Evolutionary conservation across 2,113 vertebrate species (phyloP).

Genomic region (Hydrolagus affinis): DNA sequence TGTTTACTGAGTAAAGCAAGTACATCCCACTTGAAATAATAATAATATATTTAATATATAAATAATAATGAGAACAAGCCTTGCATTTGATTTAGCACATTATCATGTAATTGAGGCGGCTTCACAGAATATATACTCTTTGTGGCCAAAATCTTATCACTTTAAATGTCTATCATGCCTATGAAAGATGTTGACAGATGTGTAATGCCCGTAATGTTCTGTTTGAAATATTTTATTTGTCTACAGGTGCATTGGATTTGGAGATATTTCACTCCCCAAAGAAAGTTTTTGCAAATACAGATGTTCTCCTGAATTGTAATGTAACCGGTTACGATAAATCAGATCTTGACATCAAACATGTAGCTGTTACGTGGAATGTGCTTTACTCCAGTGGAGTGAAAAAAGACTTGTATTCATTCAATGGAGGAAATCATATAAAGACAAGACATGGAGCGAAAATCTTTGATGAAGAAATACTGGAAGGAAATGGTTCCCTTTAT

Average conservation of each 20-base stretch:
- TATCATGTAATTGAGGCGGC: too few species aligned
- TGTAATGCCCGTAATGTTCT: too few species aligned
- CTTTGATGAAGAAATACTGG: background rate
- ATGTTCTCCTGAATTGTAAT: background rate
- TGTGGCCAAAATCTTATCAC: too few species aligned
- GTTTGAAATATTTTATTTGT: background rate
- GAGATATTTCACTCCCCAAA: background rate
- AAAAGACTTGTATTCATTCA: constrained; percentile 19
- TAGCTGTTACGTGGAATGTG: background rate
- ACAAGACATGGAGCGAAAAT: background rate
- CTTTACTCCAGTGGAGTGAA: background rate
- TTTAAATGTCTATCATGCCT: too few species aligned
- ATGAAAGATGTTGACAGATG: too few species aligned
- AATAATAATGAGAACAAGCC: too few species aligned
- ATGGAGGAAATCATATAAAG: background rate
- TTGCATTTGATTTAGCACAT: too few species aligned
- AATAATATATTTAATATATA: too few species aligned
- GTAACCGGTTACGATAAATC: rapidly evolving
- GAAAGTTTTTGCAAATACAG: background rate
- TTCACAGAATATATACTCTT: too few species aligned
- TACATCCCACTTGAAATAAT: too few species aligned
- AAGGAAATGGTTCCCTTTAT: constrained; percentile 26
- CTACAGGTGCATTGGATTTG: constrained; percentile 21
- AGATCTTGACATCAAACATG: background rate
- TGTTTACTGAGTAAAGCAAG: too few species aligned